A percentile compares a stretch with the other conserved stretches of the same genome.
phyloP scores from a whole-genome alignment of 1,140 invertebrate species.

The Scaptomyza hsui region DNA sequence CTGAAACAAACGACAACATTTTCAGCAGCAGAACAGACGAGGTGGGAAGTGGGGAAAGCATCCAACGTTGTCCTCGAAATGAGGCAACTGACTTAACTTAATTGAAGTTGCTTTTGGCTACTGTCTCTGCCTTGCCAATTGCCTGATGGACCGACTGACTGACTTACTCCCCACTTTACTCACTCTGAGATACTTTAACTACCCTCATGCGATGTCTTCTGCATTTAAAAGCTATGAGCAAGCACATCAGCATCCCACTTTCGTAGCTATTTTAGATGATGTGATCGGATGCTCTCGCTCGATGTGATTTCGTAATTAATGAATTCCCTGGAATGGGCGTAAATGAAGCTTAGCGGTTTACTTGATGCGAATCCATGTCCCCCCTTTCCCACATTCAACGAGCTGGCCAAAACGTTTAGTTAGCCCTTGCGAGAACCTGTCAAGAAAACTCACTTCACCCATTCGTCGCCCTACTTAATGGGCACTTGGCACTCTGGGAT shows the following conservation, averaged over 20 bases:
- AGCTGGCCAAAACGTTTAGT: slow-evolving; percentile 32
- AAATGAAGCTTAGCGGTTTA: slow-evolving; percentile 64
- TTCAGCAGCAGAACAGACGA: slow-evolving; percentile 9
- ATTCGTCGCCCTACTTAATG: slow-evolving; percentile 20
- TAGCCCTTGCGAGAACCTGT: slow-evolving; percentile 20
- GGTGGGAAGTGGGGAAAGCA: too few species aligned
- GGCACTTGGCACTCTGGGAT: slow-evolving; percentile 7
- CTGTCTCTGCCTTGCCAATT: slow-evolving; percentile 32
- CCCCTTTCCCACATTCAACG: neutral
- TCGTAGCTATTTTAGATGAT: slow-evolving; percentile 43
- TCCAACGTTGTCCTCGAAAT: slow-evolving; percentile 58
- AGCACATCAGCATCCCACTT: neutral
- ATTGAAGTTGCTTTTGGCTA: slow-evolving; percentile 70
- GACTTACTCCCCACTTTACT: slow-evolving; percentile 21
- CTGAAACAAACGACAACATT: slow-evolving; percentile 82
- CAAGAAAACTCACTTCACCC: slow-evolving; percentile 18
- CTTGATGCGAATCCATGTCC: slow-evolving; percentile 18
- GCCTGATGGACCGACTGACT: slow-evolving; percentile 50
- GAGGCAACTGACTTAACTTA: slow-evolving; percentile 82
- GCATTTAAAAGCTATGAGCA: slow-evolving; percentile 57
- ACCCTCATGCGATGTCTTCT: slow-evolving; percentile 41
- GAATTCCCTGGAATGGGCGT: slow-evolving; percentile 62
- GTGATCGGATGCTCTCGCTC: slow-evolving; percentile 74
- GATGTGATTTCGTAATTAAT: slow-evolving; percentile 80
- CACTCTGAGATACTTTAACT: neutral